phyloP scores from a whole-genome alignment of 2,113 vertebrate species.

The Halcyon senegalensis region DNA sequence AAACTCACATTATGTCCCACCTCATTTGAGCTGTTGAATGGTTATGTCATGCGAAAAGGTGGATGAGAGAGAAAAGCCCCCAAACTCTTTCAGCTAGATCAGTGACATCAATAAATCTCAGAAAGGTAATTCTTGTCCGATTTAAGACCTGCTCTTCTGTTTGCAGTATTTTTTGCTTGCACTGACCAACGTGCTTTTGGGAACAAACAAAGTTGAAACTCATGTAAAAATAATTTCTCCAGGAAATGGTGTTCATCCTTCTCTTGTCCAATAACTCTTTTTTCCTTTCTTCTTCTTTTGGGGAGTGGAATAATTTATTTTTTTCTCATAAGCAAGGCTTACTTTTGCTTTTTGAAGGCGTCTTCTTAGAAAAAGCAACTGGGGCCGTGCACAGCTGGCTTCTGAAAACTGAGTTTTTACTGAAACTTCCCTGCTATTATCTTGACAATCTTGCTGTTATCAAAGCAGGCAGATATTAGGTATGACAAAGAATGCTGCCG shows the following conservation, averaged over 20 bases:
- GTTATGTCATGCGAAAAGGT: slow-evolving; percentile 36
- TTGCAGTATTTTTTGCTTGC: not conserved
- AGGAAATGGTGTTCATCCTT: not conserved
- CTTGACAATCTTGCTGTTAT: slow-evolving; percentile 74
- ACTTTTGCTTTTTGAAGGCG: slow-evolving; percentile 60
- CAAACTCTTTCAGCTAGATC: slow-evolving; percentile 25
- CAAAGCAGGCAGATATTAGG: slow-evolving; percentile 73
- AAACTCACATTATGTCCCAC: slow-evolving; percentile 63
- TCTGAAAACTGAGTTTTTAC: slow-evolving; percentile 65
- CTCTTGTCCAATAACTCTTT: not conserved
- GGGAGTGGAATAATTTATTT: not conserved
- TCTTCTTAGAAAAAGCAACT: slow-evolving; percentile 51
- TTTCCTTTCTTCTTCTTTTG: not conserved
- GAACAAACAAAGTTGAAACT: slow-evolving; percentile 9
- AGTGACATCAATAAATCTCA: slow-evolving; percentile 56
- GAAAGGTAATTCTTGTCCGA: slow-evolving; percentile 39
- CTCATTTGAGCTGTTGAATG: slow-evolving; percentile 69
- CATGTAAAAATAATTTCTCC: not conserved
- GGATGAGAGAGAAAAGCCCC: slow-evolving; percentile 32
- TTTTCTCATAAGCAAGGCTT: not conserved
- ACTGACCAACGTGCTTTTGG: not conserved
- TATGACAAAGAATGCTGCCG: slow-evolving; percentile 55
- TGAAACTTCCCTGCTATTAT: slow-evolving; percentile 74
- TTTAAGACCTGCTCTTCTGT: slow-evolving; percentile 59
- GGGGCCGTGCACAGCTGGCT: slow-evolving; percentile 61